Percentiles rank a stretch among this genome's conserved stretches.
These are phyloP conservation scores for Acanthosepion esculentum DNA, from an alignment of 2,888 invertebrate species.

Conservation along the genomic window DNA sequence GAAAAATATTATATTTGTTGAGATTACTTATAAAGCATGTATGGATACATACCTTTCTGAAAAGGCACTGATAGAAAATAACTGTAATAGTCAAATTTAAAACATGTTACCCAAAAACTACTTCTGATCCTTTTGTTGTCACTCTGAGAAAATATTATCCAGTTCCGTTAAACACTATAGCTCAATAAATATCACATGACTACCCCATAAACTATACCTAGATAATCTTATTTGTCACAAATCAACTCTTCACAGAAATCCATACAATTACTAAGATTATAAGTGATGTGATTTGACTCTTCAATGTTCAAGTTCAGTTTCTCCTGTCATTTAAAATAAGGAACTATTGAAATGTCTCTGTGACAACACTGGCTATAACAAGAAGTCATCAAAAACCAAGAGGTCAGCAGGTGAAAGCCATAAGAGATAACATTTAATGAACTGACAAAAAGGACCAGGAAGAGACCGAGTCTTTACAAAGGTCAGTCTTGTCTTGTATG, in stretches of 20 bases:
- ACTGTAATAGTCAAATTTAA: not conserved
- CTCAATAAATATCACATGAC: not conserved
- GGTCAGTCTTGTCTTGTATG: not conserved
- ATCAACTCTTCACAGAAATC: not conserved
- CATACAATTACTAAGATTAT: not conserved
- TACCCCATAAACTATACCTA: not conserved
- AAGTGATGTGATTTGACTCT: not conserved
- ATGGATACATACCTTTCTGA: not conserved
- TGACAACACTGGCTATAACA: not conserved
- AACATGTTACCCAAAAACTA: not conserved
- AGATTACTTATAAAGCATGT: not conserved
- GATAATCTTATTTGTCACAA: not conserved
- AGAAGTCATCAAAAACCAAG: not conserved
- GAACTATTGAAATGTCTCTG: slow-evolving; percentile 6
- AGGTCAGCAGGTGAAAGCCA: not conserved
- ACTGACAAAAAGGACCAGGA: not conserved
- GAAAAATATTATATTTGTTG: no score
- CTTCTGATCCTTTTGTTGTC: not conserved
- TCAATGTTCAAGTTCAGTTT: not conserved
- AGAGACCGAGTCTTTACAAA: not conserved
- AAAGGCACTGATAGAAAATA: not conserved
- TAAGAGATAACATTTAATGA: not conserved
- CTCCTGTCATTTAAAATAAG: not conserved
- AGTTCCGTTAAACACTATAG: not conserved
- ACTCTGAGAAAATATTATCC: not conserved